Percentiles rank a stretch among this genome's conserved stretches.
Conservation (phyloP, 2,797 vertebrate genomes). For the Mus spretus region DNA sequence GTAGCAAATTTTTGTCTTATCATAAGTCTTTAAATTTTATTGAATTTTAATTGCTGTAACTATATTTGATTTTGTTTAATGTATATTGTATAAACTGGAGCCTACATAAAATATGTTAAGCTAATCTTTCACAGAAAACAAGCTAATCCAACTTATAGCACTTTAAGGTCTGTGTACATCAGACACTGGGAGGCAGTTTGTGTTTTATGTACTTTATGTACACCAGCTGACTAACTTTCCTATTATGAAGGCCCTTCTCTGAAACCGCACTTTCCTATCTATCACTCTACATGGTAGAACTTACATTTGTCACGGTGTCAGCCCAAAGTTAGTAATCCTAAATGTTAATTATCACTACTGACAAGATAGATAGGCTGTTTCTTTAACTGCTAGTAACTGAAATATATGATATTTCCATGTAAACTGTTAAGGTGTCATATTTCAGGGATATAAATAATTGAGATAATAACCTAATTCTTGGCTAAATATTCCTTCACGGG, state of each 20-base stretch:
- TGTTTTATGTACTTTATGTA: constrained; percentile 33
- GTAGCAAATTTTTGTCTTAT: constrained; percentile 11
- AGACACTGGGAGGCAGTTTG: not conserved
- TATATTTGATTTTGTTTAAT: constrained; percentile 10
- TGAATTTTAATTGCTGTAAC: constrained; percentile 11
- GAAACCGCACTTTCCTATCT: constrained; percentile 5
- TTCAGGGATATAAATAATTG: constrained; percentile 39
- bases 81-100: not conserved
- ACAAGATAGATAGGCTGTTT: constrained; percentile 28
- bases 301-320: not conserved
- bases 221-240: not conserved
- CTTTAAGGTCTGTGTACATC: not conserved
- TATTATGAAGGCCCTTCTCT: not conserved
- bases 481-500: constrained; percentile 3
- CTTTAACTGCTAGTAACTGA: not conserved
- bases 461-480: constrained; percentile 68
- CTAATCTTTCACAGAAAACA: not conserved
- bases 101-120: not conserved
- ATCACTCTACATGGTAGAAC: not conserved
- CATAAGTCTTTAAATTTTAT: constrained; percentile 34
- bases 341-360: constrained; percentile 1
- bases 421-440: constrained; percentile 39
- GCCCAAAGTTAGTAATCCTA: not conserved
- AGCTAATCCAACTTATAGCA: not conserved
- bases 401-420: constrained; percentile 22